These are phyloP conservation scores for Eulimnadia texana DNA, from an alignment of 1,140 invertebrate genomes.

Conservation along the genomic window DNA sequence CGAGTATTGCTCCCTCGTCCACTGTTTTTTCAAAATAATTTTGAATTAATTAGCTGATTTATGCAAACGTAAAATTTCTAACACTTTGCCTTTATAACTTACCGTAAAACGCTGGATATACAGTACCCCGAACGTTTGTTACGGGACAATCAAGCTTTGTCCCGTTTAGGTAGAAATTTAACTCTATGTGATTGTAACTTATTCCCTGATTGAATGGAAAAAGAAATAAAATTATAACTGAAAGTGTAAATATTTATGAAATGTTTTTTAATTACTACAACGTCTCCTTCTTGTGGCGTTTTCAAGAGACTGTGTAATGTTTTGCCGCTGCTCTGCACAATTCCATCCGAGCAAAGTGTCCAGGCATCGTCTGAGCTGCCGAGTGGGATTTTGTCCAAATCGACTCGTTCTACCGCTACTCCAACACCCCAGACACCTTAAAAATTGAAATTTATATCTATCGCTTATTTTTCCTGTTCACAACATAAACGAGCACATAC, in stretches of 20 bases:
- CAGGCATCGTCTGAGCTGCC: conserved; percentile 81
- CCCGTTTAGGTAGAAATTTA: conserved; percentile 93
- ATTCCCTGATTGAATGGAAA: conserved; percentile 57
- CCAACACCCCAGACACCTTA: conserved; percentile 79
- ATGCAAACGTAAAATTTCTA: not conserved
- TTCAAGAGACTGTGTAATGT: conserved; percentile 54
- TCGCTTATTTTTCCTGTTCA: not conserved
- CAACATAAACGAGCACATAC: conserved; percentile 26
- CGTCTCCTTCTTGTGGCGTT: conserved; percentile 75
- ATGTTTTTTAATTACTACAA: conserved; percentile 55
- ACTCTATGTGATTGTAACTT: conserved; percentile 88
- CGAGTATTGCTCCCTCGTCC: conserved; percentile 91
- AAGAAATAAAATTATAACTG: conserved; percentile 17
- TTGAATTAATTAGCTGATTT: not conserved
- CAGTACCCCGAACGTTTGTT: conserved; percentile 71
- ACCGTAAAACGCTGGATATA: conserved; percentile 91
- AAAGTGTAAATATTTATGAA: not conserved
- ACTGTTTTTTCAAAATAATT: conserved; percentile 52
- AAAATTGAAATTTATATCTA: conserved; percentile 5
- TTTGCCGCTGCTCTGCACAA: conserved; percentile 66
- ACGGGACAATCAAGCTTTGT: conserved; percentile 70
- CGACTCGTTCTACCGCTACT: conserved; percentile 68
- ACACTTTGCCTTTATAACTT: too few species aligned
- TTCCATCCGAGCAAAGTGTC: conserved; percentile 80
- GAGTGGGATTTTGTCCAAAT: conserved; percentile 68